These are phyloP conservation scores for Nephila pilipes DNA, from an alignment of 1,140 invertebrate species.

Conservation along the genomic window DNA sequence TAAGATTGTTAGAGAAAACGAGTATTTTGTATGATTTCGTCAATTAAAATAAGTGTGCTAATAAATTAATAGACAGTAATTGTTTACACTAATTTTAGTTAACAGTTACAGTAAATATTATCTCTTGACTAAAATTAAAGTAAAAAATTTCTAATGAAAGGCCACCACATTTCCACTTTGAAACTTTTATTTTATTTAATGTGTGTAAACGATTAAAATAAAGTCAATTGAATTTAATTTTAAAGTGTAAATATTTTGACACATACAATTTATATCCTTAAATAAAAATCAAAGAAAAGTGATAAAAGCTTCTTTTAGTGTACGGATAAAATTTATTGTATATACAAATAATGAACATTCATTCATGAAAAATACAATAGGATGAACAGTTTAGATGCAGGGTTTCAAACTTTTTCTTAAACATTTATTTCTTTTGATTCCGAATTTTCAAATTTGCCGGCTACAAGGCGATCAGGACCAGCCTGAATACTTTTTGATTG, in stretches of 20 bases:
- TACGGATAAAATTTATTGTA: conserved; percentile 68
- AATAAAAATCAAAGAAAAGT: neutral
- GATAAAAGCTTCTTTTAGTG: neutral
- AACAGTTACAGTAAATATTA: no score
- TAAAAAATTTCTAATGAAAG: no score
- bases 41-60: no score
- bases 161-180: no score
- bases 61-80: no score
- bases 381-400: conserved; percentile 48
- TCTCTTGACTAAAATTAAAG: no score
- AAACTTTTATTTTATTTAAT: no score
- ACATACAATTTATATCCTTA: neutral
- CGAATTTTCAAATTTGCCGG: neutral
- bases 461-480: conserved; percentile 67
- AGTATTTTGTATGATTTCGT: no score
- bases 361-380: conserved; percentile 68
- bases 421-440: neutral
- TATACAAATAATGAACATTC: conserved; percentile 69
- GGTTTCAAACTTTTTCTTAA: neutral
- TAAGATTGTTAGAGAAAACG: no score
- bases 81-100: no score
- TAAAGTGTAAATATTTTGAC: neutral
- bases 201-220: neutral
- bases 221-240: neutral
- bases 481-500: conserved; percentile 76